Evolutionary conservation across 64 coral and sea anemone genomes (phyloP).

Genomic region (Orbicella faveolata): DNA sequence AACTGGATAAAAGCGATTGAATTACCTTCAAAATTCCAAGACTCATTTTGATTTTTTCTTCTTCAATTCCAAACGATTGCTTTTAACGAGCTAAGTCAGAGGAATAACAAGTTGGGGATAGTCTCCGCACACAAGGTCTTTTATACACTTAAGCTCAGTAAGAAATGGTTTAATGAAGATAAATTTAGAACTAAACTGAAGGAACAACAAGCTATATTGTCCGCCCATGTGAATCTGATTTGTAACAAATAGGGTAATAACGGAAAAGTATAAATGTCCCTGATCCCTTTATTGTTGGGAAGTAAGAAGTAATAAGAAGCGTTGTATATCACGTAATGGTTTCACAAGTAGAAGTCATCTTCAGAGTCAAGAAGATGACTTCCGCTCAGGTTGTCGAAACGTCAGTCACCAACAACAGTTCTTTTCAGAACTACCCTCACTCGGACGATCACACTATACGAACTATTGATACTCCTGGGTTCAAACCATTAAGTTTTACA

Average conservation of each 20-base stretch:
- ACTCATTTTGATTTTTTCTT: neutral
- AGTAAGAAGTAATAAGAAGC: neutral
- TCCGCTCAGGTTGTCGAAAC: no score
- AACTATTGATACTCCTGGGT: no score
- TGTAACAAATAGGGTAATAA: neutral
- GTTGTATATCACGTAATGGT: neutral
- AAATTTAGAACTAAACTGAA: constrained; percentile 12
- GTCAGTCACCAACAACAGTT: no score
- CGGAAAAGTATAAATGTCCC: neutral
- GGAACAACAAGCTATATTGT: neutral
- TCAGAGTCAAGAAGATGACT: no score
- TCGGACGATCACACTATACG: no score
- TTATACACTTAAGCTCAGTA: neutral
- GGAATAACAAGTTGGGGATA: neutral
- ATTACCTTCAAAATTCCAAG: neutral
- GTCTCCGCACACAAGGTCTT: neutral
- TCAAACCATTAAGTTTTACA: neutral
- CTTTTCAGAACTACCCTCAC: no score
- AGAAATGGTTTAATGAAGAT: neutral
- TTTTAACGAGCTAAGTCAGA: neutral
- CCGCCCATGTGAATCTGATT: neutral
- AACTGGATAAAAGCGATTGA: neutral
- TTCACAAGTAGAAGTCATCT: neutral
- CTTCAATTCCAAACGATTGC: neutral
- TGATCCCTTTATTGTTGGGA: neutral